phyloP scores from a whole-genome alignment of 2,888 invertebrate species.

The Apoda limacodes region DNA sequence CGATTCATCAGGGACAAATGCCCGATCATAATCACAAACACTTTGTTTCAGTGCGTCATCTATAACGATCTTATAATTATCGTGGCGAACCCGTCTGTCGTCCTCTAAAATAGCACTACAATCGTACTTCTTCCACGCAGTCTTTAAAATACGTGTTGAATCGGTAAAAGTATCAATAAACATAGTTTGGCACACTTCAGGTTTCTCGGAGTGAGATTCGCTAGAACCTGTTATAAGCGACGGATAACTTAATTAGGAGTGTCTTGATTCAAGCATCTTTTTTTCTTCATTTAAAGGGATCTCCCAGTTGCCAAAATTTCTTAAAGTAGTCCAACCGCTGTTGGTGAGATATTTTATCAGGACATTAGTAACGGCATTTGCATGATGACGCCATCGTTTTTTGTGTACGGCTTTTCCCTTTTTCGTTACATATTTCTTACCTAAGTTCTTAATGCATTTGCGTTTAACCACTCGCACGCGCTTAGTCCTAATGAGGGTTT shows the following conservation, averaged over 20 bases:
- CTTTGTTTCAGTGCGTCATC: conserved; percentile 13
- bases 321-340: conserved; percentile 15
- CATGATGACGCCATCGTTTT: conserved; percentile 14
- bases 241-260: conserved; percentile 12
- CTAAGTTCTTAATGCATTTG: conserved; percentile 17
- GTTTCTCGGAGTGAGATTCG: conserved; percentile 11
- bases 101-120: conserved; percentile 17
- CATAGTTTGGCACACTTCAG: conserved; percentile 13
- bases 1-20: conserved; percentile 18
- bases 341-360: conserved; percentile 10
- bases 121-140: conserved; percentile 18
- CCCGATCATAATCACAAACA: conserved; percentile 15
- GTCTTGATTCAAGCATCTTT: conserved; percentile 12
- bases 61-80: conserved; percentile 13
- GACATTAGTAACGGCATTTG: conserved; percentile 16
- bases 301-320: conserved; percentile 18
- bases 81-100: conserved; percentile 14
- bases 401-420: conserved; percentile 13
- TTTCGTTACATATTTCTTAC: conserved; percentile 13
- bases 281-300: conserved; percentile 14
- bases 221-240: conserved; percentile 10
- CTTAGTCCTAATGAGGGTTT: too few species aligned
- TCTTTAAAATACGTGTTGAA: conserved; percentile 14
- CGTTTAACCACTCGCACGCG: too few species aligned
- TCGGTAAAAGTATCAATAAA: conserved; percentile 15